Conservation (phyloP, 2,797 vertebrate species). For the Gymnothorax javanicus region DNA sequence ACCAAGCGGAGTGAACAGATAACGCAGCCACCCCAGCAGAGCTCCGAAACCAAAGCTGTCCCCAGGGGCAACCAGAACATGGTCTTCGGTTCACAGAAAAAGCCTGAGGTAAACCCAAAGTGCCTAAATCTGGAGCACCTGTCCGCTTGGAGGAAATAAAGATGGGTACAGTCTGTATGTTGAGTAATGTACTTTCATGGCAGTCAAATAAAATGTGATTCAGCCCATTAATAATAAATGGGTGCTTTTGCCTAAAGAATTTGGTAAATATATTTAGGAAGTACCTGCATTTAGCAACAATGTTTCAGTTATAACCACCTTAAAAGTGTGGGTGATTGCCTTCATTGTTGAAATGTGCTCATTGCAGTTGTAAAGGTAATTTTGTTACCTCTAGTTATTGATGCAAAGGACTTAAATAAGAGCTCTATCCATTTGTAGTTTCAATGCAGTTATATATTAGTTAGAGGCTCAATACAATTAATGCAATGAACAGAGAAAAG, state of each 20-base stretch:
- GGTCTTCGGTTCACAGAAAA: not conserved
- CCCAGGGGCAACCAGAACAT: not conserved
- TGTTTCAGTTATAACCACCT: too few relatives aligned
- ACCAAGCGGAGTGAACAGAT: slow-evolving; percentile 39
- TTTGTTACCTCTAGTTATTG: too few relatives aligned
- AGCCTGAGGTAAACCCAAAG: not conserved
- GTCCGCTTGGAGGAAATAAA: not conserved
- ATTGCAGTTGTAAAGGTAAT: too few relatives aligned
- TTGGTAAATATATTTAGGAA: slow-evolving; percentile 36
- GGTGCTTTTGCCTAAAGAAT: not conserved
- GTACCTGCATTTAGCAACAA: too few relatives aligned
- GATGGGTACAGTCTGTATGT: not conserved
- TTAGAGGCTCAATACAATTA: too few relatives aligned
- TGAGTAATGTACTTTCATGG: not conserved
- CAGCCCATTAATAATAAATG: not conserved
- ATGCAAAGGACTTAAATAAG: too few relatives aligned
- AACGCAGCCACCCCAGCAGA: slow-evolving; percentile 35
- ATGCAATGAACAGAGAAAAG: too few relatives aligned
- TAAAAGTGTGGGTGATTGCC: too few relatives aligned
- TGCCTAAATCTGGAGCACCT: not conserved
- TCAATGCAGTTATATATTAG: too few relatives aligned
- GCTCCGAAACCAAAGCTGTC: not conserved
- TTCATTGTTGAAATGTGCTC: too few relatives aligned
- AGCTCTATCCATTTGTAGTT: too few relatives aligned
- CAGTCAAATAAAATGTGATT: not conserved